These are phyloP conservation scores for Rissa tridactyla DNA, from an alignment of 2,113 vertebrate genomes.

Conservation along the genomic window DNA sequence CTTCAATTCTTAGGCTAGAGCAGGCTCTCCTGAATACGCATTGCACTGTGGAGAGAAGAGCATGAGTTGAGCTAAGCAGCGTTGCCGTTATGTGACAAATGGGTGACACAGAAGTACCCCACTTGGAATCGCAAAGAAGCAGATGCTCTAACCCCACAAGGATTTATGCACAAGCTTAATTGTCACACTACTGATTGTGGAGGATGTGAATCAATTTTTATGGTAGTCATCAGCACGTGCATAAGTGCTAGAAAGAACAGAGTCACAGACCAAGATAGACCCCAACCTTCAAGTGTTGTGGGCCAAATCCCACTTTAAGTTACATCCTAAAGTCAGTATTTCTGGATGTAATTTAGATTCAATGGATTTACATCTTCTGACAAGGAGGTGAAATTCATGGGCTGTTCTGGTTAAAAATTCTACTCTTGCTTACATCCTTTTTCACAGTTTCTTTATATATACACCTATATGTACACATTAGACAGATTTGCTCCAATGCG, in stretches of 20 bases:
- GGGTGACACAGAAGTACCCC: background rate
- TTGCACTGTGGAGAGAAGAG: slow-evolving; percentile 55
- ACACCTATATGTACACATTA: background rate
- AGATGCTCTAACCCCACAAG: background rate
- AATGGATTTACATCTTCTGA: background rate
- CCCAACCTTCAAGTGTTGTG: background rate
- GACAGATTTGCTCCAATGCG: background rate
- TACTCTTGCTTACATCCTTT: background rate
- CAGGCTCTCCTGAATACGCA: background rate
- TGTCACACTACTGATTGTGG: background rate
- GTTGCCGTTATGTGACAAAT: background rate
- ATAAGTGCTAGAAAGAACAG: background rate
- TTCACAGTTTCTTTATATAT: background rate
- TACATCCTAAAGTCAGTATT: background rate
- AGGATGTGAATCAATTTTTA: background rate
- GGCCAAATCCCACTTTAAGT: background rate
- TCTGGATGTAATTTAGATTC: background rate
- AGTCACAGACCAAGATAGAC: background rate
- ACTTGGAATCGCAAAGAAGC: background rate
- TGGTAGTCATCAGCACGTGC: fast-evolving
- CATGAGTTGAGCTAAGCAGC: background rate
- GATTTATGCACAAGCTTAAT: background rate
- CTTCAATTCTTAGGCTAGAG: background rate
- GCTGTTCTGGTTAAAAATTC: background rate
- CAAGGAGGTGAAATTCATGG: background rate